Evolutionary conservation across 2,888 invertebrate species (phyloP), one percentile per base, ranked within the genome.

Genomic region (Pinctada fucata): DNA sequence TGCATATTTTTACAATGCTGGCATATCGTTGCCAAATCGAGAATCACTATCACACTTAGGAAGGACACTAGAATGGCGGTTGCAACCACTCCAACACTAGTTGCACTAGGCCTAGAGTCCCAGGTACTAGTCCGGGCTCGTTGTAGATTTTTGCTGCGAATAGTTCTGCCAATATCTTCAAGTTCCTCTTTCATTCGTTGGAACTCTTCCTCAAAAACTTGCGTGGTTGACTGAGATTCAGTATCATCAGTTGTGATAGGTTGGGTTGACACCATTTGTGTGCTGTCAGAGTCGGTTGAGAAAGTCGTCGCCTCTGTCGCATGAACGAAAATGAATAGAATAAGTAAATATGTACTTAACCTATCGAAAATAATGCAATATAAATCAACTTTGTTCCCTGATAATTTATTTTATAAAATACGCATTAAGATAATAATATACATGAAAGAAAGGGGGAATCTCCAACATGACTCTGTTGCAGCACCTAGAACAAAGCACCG

Each of bases 31-130:
- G 69, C 51, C 51, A 72, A 51, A n/a, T 76, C 76, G 0, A 76
- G 66, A 4, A 76, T 13, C 2, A 76, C 72, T 10, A 76, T 63
- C 45, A 50, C 65, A 3, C 71, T 72, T 3, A 76, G 31, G 13
- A 76, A 31, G 8, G 67, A 67, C 48, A 65, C 65, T 3, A 76
- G 52, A 13, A 76, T 72, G 47, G 72, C 63, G 52, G 66, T 72
- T 16, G 71, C 76, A 5, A 72, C 76, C 6, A 76, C 76, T n/a
- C 76, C 76, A 10, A 72, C 76, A 16, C 76, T 72, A 8, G 76
- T 76, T 13, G 76, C 76, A 1, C 69, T 69, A 3, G 76, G 76
- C 65, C 76, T 63, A 16, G 65, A 66, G 71, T 76, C 76, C 3
- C 10, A 63, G 8, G 66, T 72, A 51, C 76, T 76, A 13, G 65